Percentiles rank a stretch among this genome's conserved stretches.
These are phyloP conservation scores for Syngnathus rostellatus DNA, from an alignment of 2,797 vertebrate species.

Conservation along the genomic window DNA sequence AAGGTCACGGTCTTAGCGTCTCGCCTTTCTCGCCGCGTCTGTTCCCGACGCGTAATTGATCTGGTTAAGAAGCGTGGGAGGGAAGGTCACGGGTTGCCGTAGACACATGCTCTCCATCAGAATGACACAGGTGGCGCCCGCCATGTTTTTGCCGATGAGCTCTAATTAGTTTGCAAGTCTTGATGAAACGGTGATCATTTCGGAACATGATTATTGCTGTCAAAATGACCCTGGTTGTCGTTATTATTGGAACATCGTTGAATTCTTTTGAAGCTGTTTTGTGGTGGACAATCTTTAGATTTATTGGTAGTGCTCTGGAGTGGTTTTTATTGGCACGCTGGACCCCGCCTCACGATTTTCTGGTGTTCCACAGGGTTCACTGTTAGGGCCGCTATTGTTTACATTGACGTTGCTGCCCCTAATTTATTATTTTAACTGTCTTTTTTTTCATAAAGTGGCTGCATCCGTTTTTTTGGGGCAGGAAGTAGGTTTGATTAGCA, in stretches of 20 bases:
- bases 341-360: too few relatives aligned
- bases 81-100: conserved; percentile 61
- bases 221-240: background rate
- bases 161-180: background rate
- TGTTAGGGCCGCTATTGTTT: too few relatives aligned
- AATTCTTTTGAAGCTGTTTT: too few relatives aligned
- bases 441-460: too few relatives aligned
- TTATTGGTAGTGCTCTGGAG: too few relatives aligned
- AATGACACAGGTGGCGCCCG: conserved; percentile 21
- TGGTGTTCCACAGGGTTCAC: too few relatives aligned
- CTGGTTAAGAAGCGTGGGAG: conserved; percentile 70
- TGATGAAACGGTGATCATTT: background rate
- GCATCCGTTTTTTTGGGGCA: background rate
- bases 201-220: background rate
- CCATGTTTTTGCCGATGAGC: background rate
- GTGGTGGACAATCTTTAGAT: too few relatives aligned
- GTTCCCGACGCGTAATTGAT: conserved; percentile 75
- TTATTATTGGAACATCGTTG: too few relatives aligned
- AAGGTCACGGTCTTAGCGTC: conserved; percentile 62
- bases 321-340: too few relatives aligned
- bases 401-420: too few relatives aligned
- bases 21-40: conserved; percentile 60
- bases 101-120: conserved; percentile 61
- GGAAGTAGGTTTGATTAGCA: background rate
- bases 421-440: too few relatives aligned